Evolutionary conservation across 1,140 invertebrate genomes (phyloP), one percentile per base, ranked within the genome.

Genomic region (Drosophila burlai): DNA sequence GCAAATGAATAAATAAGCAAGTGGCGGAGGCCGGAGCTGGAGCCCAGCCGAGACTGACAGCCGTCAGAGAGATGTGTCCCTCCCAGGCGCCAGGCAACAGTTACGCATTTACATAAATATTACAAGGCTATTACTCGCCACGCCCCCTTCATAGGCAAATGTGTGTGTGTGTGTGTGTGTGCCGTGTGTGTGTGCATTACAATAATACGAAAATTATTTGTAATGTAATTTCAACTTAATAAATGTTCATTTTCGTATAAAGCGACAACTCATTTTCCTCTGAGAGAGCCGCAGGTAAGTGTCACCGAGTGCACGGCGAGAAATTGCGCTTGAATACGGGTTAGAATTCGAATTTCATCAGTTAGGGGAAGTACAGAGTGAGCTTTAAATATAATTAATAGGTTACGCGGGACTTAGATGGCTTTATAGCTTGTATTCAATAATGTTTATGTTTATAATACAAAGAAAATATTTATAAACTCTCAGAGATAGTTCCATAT

Each of bases 221-320:
- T 81, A 87, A 84, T 89, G 84, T 89, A 87, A 87, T 89, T 87
- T 89, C 77, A 87, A 87, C 84, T 87, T 87, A 87, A 87, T 87
- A 89, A 89, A 87, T 90, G 82, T 77, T 75, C 77, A 76, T 90
- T 87, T 77, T 75, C 81, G 78, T 65, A 87, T 74, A 78, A 77
- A 81, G 69, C 65, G 72, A 75, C 72, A 75, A 66, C 72, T 76
- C 62, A 67, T 76, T 61, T 73, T 50, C n/a, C 29, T 49, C 52
- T 34, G 21, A 43, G 57, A 43, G 57, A 46, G 42, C 34, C 34
- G 10, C 64, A 68, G 67, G 67, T 71, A 71, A 55, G 42, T 46
- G 49, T 36, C 31, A 40, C 31, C n/a, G n/a, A 4, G 4, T 46
- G 36, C 67, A 71, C 49, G 4, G 40, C 8, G 15, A 67, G 11